Percentiles rank a stretch among this genome's conserved stretches.
These are phyloP conservation scores for Scaptomyza montana DNA, from an alignment of 1,140 invertebrate genomes.

Conservation along the genomic window DNA sequence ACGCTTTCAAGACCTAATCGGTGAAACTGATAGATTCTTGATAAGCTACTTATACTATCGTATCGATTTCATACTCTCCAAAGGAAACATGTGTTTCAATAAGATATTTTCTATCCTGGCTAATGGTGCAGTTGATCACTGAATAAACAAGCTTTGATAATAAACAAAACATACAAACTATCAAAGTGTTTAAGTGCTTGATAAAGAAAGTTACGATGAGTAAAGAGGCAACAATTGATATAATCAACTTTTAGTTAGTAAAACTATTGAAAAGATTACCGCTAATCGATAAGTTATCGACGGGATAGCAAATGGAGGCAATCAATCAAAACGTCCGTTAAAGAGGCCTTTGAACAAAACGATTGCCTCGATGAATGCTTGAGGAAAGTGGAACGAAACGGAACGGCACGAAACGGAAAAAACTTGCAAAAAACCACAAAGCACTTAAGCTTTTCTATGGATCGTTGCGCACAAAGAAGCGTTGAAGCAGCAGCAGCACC, in stretches of 20 bases:
- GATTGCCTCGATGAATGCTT: slow-evolving; percentile 35
- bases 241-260: not conserved
- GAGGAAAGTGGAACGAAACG: not conserved
- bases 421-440: slow-evolving; percentile 62
- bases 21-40: no score
- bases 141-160: not conserved
- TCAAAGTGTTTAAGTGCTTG: not conserved
- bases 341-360: slow-evolving; percentile 44
- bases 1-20: no score
- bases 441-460: slow-evolving; percentile 80
- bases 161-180: not conserved
- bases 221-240: slow-evolving; percentile 3
- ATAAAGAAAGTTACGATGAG: slow-evolving; percentile 41
- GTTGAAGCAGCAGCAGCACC: slow-evolving; percentile 72
- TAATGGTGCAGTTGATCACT: not conserved
- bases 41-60: no score
- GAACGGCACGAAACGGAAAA: slow-evolving; percentile 29
- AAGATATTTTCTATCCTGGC: no score
- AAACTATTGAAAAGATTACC: not conserved
- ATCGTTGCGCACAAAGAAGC: slow-evolving; percentile 71
- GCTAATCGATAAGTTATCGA: slow-evolving; percentile 75
- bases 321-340: slow-evolving; percentile 60
- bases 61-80: no score
- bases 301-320: slow-evolving; percentile 46
- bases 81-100: no score